Conservation (phyloP, 1,140 invertebrate genomes). For the Physella acuta region DNA sequence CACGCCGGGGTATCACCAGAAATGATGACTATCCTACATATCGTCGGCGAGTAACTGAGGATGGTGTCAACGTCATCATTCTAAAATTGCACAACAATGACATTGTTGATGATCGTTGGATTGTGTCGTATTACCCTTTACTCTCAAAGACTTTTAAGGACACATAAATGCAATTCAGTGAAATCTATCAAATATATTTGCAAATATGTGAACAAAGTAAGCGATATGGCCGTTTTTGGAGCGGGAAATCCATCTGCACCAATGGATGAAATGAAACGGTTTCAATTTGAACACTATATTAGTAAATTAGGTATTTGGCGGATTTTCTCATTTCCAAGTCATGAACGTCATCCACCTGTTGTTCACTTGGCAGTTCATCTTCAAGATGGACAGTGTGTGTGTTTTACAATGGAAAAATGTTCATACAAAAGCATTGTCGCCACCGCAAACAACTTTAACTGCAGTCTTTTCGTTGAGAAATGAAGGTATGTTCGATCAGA, state of each 20-base stretch:
- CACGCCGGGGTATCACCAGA: background rate
- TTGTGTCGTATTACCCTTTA: constrained; percentile 35
- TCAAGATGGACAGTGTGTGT: constrained; percentile 59
- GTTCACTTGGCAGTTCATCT: constrained; percentile 61
- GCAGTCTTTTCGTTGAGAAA: constrained; percentile 48
- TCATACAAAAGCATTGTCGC: no score
- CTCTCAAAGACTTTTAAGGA: constrained; percentile 22
- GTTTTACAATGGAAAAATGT: constrained; percentile 57
- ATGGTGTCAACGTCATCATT: constrained; percentile 16
- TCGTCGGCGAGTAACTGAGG: constrained; percentile 33
- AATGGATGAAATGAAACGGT: constrained; percentile 28
- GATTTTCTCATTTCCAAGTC: constrained; percentile 44
- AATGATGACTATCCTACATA: constrained; percentile 61
- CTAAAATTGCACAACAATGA: constrained; percentile 12
- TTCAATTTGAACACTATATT: constrained; percentile 36
- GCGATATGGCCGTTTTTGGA: constrained; percentile 26
- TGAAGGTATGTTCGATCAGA: constrained; percentile 40
- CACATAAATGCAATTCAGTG: no score
- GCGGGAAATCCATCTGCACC: no score
- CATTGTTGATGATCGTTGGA: constrained; percentile 33
- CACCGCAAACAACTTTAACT: no score
- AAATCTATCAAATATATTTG: no score
- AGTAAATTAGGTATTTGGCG: constrained; percentile 46
- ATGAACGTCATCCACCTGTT: constrained; percentile 55
- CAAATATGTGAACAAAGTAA: constrained; percentile 33